phyloP scores from a whole-genome alignment of 53 echinoderm and acorn worm species.

The Arbacia lixula region DNA sequence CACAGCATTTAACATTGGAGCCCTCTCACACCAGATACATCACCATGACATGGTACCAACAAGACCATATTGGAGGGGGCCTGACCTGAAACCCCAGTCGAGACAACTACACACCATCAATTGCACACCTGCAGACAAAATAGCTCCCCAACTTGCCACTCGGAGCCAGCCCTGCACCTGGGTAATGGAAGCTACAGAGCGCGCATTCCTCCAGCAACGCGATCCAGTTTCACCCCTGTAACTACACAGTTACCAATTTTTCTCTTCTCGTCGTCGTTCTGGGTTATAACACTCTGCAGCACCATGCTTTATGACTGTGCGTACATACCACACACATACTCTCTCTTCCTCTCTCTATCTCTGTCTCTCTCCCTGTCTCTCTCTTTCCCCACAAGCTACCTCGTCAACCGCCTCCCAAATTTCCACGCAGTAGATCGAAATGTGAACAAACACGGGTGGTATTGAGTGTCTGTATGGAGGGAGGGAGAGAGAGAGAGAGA shows the following conservation, averaged over 20 bases:
- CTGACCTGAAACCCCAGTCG: no score
- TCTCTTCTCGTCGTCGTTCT: no score
- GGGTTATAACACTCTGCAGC: slow-evolving; percentile 1
- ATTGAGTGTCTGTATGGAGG: not conserved
- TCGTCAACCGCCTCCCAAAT: not conserved
- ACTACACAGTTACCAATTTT: slow-evolving; percentile 4
- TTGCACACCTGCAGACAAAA: slow-evolving; percentile 32
- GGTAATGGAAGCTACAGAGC: slow-evolving; percentile 5
- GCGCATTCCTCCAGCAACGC: slow-evolving; percentile 20
- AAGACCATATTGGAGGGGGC: no score
- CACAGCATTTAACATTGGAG: no score
- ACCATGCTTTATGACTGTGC: no score
- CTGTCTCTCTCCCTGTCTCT: no score
- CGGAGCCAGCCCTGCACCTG: not conserved
- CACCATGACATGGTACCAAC: no score
- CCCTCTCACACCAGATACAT: no score
- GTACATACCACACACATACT: not conserved
- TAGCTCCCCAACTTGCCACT: slow-evolving; percentile 5
- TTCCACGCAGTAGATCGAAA: not conserved
- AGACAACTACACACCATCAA: not conserved
- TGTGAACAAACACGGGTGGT: slow-evolving; percentile 31
- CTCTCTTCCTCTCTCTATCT: no score
- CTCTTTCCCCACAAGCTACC: no score
- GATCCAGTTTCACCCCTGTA: slow-evolving; percentile 19
- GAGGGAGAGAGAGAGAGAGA: not conserved